phyloP scores from a whole-genome alignment of 2,113 vertebrate species.

The Mellivora capensis region DNA sequence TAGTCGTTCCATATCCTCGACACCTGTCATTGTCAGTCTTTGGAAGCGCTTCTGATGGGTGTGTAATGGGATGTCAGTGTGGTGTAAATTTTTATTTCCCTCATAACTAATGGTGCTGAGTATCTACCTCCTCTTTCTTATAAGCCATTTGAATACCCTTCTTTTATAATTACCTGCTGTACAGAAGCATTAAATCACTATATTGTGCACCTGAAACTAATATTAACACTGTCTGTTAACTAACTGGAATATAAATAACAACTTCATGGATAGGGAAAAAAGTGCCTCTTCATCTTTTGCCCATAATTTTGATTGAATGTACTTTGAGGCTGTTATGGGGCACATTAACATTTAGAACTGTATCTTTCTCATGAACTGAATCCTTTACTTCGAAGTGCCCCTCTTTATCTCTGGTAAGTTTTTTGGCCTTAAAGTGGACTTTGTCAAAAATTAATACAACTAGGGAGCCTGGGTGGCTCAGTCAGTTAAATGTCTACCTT shows the following conservation, averaged over 20 bases:
- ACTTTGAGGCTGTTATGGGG: background rate
- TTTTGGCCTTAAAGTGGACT: constrained; percentile 18
- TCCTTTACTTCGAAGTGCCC: background rate
- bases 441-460: background rate
- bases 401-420: background rate
- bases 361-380: background rate
- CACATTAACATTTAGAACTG: constrained; percentile 1
- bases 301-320: background rate
- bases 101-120: background rate
- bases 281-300: background rate
- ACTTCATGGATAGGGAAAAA: background rate
- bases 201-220: background rate
- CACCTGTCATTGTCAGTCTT: background rate
- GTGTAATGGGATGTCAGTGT: background rate
- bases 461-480: background rate
- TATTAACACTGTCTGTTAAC: background rate
- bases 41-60: background rate
- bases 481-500: background rate
- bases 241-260: background rate
- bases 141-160: background rate
- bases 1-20: background rate
- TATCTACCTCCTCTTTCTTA: background rate
- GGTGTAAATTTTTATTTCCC: background rate
- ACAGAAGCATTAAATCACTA: background rate
- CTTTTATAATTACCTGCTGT: background rate